Percentiles rank a stretch among this genome's conserved stretches.
These are phyloP conservation scores for Ceriagrion tenellum DNA, from an alignment of 2,888 invertebrate species.

Conservation along the genomic window DNA sequence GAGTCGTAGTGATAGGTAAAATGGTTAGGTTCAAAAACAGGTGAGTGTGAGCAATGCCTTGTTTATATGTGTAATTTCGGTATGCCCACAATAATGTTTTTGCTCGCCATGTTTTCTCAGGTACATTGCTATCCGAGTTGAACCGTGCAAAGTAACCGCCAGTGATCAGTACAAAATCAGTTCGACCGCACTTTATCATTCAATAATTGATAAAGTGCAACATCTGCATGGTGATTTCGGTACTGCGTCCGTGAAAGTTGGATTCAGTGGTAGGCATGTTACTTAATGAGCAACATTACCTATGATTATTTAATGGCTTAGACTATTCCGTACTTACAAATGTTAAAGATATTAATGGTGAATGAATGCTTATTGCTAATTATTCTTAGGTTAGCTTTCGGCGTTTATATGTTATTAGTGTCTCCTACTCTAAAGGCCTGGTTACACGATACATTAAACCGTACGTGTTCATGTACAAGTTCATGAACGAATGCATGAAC, in stretches of 20 bases:
- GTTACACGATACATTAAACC: too few relatives aligned
- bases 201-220: conserved; percentile 83
- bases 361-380: too few relatives aligned
- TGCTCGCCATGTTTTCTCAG: conserved; percentile 69
- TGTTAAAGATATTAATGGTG: too few relatives aligned
- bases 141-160: conserved; percentile 79
- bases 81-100: conserved; percentile 78
- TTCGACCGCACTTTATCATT: conserved; percentile 80
- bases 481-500: too few relatives aligned
- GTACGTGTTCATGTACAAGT: too few relatives aligned
- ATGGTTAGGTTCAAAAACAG: conserved; percentile 51
- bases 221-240: conserved; percentile 89
- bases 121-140: conserved; percentile 83
- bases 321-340: too few relatives aligned
- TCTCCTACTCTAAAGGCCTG: too few relatives aligned
- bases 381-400: too few relatives aligned
- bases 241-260: conserved; percentile 84
- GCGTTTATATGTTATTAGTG: too few relatives aligned
- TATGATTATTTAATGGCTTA: too few relatives aligned
- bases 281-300: too few relatives aligned
- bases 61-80: neutral
- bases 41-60: neutral
- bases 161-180: conserved; percentile 80
- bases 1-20: too few relatives aligned
- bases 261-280: conserved; percentile 80